These are phyloP conservation scores for Lagothrix lagotricha DNA, from an alignment of 2,797 vertebrate species.

Conservation along the genomic window DNA sequence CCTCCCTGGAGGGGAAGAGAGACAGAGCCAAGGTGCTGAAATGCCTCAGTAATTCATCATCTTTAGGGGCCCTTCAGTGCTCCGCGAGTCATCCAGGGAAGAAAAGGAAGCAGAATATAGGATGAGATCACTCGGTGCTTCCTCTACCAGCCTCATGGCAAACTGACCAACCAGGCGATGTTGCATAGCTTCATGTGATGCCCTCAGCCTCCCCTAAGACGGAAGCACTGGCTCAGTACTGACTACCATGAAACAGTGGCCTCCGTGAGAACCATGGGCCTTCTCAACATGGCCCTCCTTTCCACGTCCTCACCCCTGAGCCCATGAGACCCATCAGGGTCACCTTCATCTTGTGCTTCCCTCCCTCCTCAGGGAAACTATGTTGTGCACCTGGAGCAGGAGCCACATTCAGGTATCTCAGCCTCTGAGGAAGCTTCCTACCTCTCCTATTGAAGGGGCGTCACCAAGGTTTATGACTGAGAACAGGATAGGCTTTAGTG, in stretches of 20 bases:
- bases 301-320: neutral
- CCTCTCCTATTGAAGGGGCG: too few relatives aligned
- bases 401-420: neutral
- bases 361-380: neutral
- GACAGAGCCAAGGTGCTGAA: neutral
- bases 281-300: neutral
- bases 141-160: neutral
- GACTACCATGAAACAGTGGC: fast-evolving
- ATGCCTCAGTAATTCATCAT: fast-evolving
- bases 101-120: neutral
- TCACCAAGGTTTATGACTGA: neutral
- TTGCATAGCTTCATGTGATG: neutral
- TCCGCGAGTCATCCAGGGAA: neutral
- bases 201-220: neutral
- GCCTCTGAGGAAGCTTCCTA: neutral
- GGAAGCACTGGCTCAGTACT: neutral
- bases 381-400: too few relatives aligned
- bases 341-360: too few relatives aligned
- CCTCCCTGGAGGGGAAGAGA: constrained; percentile 51
- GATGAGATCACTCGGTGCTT: neutral
- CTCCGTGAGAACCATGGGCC: neutral
- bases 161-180: neutral
- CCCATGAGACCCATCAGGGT: neutral
- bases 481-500: neutral
- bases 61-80: fast-evolving